phyloP scores from a whole-genome alignment of 2,797 vertebrate genomes.

The Melanotaenia parkinsoni region DNA sequence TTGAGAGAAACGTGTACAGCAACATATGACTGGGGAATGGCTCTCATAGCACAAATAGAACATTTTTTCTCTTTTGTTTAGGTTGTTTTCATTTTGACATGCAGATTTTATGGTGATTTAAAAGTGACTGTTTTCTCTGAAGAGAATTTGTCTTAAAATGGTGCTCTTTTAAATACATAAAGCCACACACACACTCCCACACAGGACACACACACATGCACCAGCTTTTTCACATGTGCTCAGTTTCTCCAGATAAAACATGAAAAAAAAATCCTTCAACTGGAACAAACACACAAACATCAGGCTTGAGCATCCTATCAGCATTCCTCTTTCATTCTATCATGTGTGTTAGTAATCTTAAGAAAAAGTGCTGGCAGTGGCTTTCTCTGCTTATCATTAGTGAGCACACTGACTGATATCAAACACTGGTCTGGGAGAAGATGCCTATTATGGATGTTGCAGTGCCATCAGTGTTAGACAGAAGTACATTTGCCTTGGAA shows the following conservation, averaged over 20 bases:
- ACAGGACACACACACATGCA: conserved; percentile 34
- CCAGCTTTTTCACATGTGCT: conserved; percentile 54
- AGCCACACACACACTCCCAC: conserved; percentile 52
- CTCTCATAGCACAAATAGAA: conserved; percentile 68
- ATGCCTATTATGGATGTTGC: conserved; percentile 50
- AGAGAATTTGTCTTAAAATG: conserved; percentile 82
- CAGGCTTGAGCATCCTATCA: conserved; percentile 70
- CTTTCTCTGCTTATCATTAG: conserved; percentile 69
- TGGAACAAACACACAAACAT: conserved; percentile 52
- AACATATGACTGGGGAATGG: conserved; percentile 41
- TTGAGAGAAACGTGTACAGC: conserved; percentile 58
- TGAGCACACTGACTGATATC: conserved; percentile 66
- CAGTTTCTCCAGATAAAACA: conserved; percentile 58
- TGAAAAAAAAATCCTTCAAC: conserved; percentile 52
- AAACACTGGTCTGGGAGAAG: conserved; percentile 46
- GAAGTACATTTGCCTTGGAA: conserved; percentile 57
- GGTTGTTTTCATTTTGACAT: conserved; percentile 54
- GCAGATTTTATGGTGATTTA: conserved; percentile 57
- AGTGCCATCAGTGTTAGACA: conserved; percentile 51
- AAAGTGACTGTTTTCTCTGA: conserved; percentile 73
- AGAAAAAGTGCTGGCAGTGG: conserved; percentile 55
- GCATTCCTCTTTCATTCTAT: conserved; percentile 74
- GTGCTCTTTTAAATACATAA: conserved; percentile 78
- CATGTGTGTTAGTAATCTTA: conserved; percentile 71
- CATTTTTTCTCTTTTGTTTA: conserved; percentile 41